phyloP scores from a whole-genome alignment of 2,888 invertebrate species.

The Phania funesta region DNA sequence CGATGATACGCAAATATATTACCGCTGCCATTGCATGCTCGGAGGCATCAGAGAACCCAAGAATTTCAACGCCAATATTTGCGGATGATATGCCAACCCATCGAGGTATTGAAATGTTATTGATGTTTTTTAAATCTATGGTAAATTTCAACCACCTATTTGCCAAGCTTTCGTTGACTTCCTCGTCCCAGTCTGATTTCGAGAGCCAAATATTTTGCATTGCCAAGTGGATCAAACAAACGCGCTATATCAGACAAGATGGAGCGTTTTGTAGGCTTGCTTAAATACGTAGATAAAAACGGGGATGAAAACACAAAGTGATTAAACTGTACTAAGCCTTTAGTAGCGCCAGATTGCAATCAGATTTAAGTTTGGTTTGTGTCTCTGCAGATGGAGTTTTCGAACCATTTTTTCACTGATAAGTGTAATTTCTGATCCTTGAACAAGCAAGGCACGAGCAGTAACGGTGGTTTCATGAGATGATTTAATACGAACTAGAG shows the following conservation, averaged over 20 bases:
- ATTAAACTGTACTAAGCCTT: constrained; percentile 20
- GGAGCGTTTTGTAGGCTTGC: constrained; percentile 2
- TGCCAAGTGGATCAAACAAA: constrained; percentile 20
- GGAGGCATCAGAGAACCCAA: constrained; percentile 17
- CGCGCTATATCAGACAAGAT: constrained; percentile 5
- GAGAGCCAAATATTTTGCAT: not conserved
- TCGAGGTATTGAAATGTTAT: constrained; percentile 21
- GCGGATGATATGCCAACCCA: constrained; percentile 14
- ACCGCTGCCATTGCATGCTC: constrained; percentile 21
- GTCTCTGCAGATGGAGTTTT: constrained; percentile 2
- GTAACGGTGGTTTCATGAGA: not conserved
- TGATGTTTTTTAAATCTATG: constrained; percentile 3
- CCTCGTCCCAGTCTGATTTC: not conserved
- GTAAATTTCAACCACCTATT: constrained; percentile 8
- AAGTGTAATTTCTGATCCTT: constrained; percentile 26
- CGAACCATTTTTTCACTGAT: constrained; percentile 17
- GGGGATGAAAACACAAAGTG: not conserved
- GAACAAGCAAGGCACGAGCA: constrained; percentile 16
- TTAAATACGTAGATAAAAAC: not conserved
- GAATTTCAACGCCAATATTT: constrained; percentile 20
- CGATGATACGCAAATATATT: constrained; percentile 17
- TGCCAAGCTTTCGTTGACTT: not conserved
- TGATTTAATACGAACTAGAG: too few species aligned
- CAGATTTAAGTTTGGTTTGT: constrained; percentile 6
- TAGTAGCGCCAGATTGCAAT: not conserved